These are phyloP conservation scores for Notarius quadriscutis DNA, from an alignment of 2,113 vertebrate genomes.

Conservation along the genomic window DNA sequence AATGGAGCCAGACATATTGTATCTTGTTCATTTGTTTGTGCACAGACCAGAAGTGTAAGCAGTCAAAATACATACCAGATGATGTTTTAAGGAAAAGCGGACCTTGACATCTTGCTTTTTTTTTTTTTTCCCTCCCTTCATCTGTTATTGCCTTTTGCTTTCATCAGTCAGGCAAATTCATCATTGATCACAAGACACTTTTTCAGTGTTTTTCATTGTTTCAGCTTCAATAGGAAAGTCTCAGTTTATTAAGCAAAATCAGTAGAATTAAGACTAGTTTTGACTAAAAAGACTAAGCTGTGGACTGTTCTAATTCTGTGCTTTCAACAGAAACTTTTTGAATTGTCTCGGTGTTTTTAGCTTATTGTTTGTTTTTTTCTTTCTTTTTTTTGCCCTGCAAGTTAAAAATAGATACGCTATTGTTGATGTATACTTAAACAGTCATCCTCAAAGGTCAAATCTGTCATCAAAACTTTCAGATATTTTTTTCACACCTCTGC, in stretches of 20 bases:
- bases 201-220: background rate
- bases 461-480: background rate
- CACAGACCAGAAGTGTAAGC: background rate
- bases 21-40: background rate
- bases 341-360: background rate
- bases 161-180: background rate
- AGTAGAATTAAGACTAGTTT: background rate
- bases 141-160: constrained; percentile 1
- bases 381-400: background rate
- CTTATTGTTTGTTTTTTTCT: background rate
- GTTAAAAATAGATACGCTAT: background rate
- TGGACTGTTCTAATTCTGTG: background rate
- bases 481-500: background rate
- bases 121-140: background rate
- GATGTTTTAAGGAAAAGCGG: background rate
- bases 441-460: background rate
- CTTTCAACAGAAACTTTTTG: background rate
- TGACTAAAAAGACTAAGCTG: background rate
- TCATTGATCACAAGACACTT: background rate
- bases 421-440: background rate
- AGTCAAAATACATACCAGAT: background rate
- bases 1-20: background rate
- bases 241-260: background rate
- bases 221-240: background rate
- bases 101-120: background rate